Evolutionary conservation across 1,140 invertebrate species (phyloP).

Genomic region (Oryctes rhinoceros): DNA sequence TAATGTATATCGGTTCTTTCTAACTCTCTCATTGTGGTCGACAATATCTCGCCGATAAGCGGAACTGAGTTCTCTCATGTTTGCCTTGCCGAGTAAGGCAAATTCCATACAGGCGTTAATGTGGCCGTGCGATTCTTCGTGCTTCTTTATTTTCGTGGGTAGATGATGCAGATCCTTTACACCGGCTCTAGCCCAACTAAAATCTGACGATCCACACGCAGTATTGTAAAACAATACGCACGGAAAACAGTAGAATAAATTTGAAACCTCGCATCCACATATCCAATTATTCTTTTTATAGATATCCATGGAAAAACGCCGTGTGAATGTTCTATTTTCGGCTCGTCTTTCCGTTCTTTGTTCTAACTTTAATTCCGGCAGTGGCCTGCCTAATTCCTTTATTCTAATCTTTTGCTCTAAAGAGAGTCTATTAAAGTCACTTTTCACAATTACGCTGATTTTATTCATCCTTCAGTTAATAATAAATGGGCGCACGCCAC

Average conservation of each 20-base stretch:
- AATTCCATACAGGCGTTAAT: constrained; percentile 41
- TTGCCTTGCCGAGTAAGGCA: constrained; percentile 44
- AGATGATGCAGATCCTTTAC: constrained; percentile 47
- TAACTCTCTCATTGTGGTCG: background rate
- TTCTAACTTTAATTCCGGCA: too few relatives aligned
- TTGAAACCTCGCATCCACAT: constrained; percentile 46
- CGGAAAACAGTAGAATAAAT: constrained; percentile 48
- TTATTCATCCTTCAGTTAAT: too few relatives aligned
- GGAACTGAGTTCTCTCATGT: background rate
- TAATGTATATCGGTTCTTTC: background rate
- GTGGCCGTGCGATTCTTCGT: constrained; percentile 38
- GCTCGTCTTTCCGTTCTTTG: too few relatives aligned
- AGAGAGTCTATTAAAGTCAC: too few relatives aligned
- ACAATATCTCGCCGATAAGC: background rate
- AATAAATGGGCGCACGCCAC: too few relatives aligned
- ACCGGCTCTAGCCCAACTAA: constrained; percentile 44
- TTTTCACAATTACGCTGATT: too few relatives aligned
- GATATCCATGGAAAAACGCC: constrained; percentile 13
- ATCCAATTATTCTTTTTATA: constrained; percentile 49
- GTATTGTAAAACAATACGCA: constrained; percentile 47
- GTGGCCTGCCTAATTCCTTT: too few relatives aligned
- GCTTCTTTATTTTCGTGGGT: constrained; percentile 43
- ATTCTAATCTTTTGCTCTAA: too few relatives aligned
- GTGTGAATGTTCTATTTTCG: too few relatives aligned
- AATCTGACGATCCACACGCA: constrained; percentile 17